Percentiles rank a stretch among this genome's conserved stretches.
Evolutionary conservation across 1,140 invertebrate genomes (phyloP).

Genomic region (Chironomus tepperi): DNA sequence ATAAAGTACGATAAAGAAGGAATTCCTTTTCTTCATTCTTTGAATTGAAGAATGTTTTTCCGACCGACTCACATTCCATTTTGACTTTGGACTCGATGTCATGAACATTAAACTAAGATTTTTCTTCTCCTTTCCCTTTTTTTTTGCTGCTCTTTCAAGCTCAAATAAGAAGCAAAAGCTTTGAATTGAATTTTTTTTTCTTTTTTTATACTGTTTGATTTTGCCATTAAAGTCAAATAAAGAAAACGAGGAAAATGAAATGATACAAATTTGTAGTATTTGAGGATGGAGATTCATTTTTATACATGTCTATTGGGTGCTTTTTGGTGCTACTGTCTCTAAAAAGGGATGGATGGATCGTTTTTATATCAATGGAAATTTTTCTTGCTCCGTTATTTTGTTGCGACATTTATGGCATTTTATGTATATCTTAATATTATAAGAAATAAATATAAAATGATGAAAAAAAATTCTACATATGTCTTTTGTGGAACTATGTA

Average conservation of each 20-base stretch:
- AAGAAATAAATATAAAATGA: too few relatives aligned
- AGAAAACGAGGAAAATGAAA: not conserved
- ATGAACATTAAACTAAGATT: slow-evolving; percentile 8
- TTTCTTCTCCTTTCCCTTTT: not conserved
- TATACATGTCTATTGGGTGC: not conserved
- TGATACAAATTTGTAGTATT: slow-evolving; percentile 11
- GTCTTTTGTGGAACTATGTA: too few relatives aligned
- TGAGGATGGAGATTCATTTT: not conserved
- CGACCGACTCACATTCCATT: slow-evolving; percentile 9
- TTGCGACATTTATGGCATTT: slow-evolving; percentile 12
- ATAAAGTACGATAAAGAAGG: not conserved
- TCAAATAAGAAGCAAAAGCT: too few relatives aligned
- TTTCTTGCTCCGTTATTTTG: not conserved
- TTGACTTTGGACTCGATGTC: not conserved
- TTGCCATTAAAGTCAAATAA: slow-evolving; percentile 5
- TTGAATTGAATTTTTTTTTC: too few relatives aligned
- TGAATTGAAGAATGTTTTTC: not conserved
- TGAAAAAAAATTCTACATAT: too few relatives aligned
- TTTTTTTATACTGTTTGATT: not conserved
- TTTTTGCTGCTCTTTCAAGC: not conserved
- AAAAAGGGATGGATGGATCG: not conserved
- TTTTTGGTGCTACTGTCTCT: not conserved
- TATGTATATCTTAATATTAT: not conserved
- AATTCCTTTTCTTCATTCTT: not conserved
- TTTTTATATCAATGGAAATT: not conserved